These are phyloP conservation scores for Hycleus cichorii DNA, from an alignment of 1,140 invertebrate genomes.

Conservation along the genomic window DNA sequence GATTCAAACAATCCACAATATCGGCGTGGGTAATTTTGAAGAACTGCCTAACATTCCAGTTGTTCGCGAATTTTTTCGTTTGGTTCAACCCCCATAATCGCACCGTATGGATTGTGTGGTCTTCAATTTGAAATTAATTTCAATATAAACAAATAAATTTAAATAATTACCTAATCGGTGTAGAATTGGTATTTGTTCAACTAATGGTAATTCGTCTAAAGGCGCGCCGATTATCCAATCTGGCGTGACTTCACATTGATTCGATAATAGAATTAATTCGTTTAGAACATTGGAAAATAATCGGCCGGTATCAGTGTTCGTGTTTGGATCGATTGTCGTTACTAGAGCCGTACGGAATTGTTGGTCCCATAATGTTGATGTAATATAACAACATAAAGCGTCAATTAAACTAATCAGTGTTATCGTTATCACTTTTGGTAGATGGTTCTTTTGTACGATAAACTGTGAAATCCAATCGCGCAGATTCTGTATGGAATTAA, in stretches of 20 bases:
- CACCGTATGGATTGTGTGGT: slow-evolving; percentile 68
- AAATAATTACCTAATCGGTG: slow-evolving; percentile 54
- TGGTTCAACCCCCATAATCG: slow-evolving; percentile 64
- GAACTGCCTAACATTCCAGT: slow-evolving; percentile 59
- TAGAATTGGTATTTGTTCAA: slow-evolving; percentile 71
- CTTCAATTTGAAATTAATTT: slow-evolving; percentile 32
- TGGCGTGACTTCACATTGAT: slow-evolving; percentile 59
- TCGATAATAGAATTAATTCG: slow-evolving; percentile 55
- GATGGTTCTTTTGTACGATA: slow-evolving; percentile 45
- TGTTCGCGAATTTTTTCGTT: slow-evolving; percentile 59
- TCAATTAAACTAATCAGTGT: slow-evolving; percentile 64
- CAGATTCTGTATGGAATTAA: slow-evolving; percentile 60
- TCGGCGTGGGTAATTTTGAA: slow-evolving; percentile 52
- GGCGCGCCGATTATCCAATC: slow-evolving; percentile 58
- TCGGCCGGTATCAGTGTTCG: slow-evolving; percentile 43
- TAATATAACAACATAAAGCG: slow-evolving; percentile 65
- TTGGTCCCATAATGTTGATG: slow-evolving; percentile 66
- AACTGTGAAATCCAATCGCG: slow-evolving; percentile 57
- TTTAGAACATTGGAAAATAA: slow-evolving; percentile 56
- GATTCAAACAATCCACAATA: slow-evolving; percentile 57
- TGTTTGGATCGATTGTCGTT: slow-evolving; percentile 22
- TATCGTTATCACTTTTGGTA: slow-evolving; percentile 56
- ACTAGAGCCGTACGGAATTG: slow-evolving; percentile 54
- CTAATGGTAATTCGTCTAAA: slow-evolving; percentile 61
- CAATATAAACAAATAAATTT: background rate